A percentile compares a stretch with the other conserved stretches of the same genome.
Conservation (phyloP, 2,888 invertebrate genomes). For the Enchytraeus crypticus region DNA sequence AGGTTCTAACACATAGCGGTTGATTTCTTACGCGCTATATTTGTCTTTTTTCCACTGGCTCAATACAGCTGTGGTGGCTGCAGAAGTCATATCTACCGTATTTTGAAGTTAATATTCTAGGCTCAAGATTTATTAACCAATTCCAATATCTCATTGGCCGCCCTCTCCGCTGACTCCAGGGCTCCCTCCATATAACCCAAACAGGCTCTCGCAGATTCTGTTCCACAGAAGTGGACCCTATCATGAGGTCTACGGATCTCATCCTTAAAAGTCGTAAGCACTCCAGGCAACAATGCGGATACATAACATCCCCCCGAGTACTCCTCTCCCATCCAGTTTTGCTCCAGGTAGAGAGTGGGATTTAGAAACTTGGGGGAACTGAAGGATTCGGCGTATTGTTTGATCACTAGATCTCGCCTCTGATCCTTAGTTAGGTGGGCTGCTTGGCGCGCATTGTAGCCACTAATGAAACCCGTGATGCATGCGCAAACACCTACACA, state of each 20-base stretch:
- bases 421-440: slow-evolving; percentile 1
- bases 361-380: neutral
- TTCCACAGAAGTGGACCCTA: slow-evolving; percentile 37
- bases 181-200: slow-evolving; percentile 45
- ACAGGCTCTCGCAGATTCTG: slow-evolving; percentile 41
- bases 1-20: no score
- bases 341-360: neutral
- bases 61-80: no score
- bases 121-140: no score
- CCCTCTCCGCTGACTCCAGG: slow-evolving; percentile 38
- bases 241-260: slow-evolving; percentile 38
- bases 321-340: slow-evolving; percentile 16
- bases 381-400: slow-evolving; percentile 3
- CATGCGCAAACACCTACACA: no score
- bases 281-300: slow-evolving; percentile 8
- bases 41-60: no score
- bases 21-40: no score
- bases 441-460: slow-evolving; percentile 32
- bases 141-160: slow-evolving; percentile 39
- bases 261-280: slow-evolving; percentile 5
- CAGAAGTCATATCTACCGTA: no score
- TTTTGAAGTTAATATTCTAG: no score
- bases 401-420: neutral
- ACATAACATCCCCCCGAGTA: slow-evolving; percentile 16
- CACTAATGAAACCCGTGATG: slow-evolving; percentile 42